These are phyloP conservation scores for Gobionotothen gibberifrons DNA, from an alignment of 2,797 vertebrate genomes.

Conservation along the genomic window DNA sequence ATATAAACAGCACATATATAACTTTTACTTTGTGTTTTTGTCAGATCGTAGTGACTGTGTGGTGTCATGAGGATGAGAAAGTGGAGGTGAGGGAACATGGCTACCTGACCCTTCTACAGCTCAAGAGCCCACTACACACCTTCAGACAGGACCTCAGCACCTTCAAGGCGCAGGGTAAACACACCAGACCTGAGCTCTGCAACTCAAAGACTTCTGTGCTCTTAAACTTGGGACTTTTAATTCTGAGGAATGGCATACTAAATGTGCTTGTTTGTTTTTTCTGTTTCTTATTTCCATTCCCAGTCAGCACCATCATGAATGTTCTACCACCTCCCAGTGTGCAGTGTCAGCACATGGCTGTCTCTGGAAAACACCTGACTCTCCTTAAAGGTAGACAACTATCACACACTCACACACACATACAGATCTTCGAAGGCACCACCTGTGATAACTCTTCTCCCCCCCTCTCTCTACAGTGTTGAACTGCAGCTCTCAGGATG, in stretches of 20 bases:
- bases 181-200: not conserved
- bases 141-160: constrained; percentile 88
- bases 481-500: constrained; percentile 90
- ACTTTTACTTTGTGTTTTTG: not conserved
- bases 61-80: constrained; percentile 87
- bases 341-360: constrained; percentile 89
- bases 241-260: not conserved
- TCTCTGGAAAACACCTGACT: constrained; percentile 90
- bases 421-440: not conserved
- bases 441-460: no score
- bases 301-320: constrained; percentile 89
- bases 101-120: constrained; percentile 88
- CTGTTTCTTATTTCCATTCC: constrained; percentile 13
- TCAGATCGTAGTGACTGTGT: constrained; percentile 90
- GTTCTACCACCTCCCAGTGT: constrained; percentile 90
- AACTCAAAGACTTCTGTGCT: not conserved
- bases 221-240: no score
- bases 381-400: constrained; percentile 87
- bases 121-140: constrained; percentile 85
- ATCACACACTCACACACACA: not conserved
- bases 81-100: constrained; percentile 87
- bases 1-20: not conserved
- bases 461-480: constrained; percentile 77
- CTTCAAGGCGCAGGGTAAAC: constrained; percentile 89
- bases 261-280: not conserved